Conservation (phyloP, 30 jellyfish, hydroid and myxozoan species). For the Aurelia sp. region DNA sequence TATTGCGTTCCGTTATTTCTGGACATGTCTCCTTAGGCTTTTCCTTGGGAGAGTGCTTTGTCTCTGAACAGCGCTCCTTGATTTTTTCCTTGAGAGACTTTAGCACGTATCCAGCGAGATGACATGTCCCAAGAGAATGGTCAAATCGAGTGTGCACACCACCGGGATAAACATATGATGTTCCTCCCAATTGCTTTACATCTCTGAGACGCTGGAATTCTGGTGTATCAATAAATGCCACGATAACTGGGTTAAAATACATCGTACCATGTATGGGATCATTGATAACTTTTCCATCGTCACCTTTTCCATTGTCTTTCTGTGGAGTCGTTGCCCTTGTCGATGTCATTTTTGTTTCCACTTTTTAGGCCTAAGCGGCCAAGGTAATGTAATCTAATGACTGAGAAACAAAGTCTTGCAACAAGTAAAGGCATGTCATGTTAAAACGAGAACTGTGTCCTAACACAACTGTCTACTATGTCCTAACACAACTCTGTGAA, state of each 20-base stretch:
- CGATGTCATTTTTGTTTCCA: not conserved
- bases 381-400: too few relatives aligned
- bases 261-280: constrained; percentile 69
- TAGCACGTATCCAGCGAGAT: constrained; percentile 27
- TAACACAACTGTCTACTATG: too few relatives aligned
- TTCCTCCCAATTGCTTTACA: constrained; percentile 68
- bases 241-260: constrained; percentile 9
- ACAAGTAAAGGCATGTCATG: too few relatives aligned
- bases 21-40: not conserved
- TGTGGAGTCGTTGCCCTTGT: constrained; percentile 56
- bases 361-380: not conserved
- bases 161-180: constrained; percentile 52
- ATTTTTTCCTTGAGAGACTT: constrained; percentile 18
- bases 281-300: constrained; percentile 34
- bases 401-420: too few relatives aligned
- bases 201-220: constrained; percentile 67
- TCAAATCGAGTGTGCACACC: constrained; percentile 74
- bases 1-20: constrained; percentile 1
- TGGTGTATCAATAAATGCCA: constrained; percentile 42
- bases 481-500: too few relatives aligned
- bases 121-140: constrained; percentile 70
- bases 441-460: too few relatives aligned
- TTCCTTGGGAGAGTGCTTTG: too few relatives aligned
- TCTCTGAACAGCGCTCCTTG: too few relatives aligned
- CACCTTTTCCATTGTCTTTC: constrained; percentile 13